These are phyloP conservation scores for Bubo bubo DNA, from an alignment of 2,113 vertebrate genomes.

Conservation along the genomic window DNA sequence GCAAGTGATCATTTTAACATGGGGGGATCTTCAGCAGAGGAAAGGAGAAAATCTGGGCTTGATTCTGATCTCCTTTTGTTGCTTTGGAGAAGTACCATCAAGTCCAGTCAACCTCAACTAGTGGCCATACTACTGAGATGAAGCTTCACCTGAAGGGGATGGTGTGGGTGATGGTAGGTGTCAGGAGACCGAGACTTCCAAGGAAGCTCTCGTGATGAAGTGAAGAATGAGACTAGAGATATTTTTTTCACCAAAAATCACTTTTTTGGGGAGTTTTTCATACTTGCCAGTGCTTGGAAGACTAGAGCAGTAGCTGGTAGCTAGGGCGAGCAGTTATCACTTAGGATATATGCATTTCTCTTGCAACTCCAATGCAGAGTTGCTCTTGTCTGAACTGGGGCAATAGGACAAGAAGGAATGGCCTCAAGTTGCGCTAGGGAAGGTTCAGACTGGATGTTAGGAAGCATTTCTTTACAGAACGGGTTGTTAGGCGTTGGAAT, in stretches of 20 bases:
- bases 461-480: too few species aligned
- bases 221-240: background rate
- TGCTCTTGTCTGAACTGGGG: background rate
- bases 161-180: background rate
- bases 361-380: background rate
- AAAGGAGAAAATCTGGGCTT: background rate
- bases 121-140: background rate
- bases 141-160: background rate
- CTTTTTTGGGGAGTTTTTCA: background rate
- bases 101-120: background rate
- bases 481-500: too few species aligned
- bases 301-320: background rate
- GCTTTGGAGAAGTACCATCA: background rate
- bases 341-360: fast-evolving
- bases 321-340: background rate
- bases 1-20: fast-evolving
- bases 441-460: too few species aligned
- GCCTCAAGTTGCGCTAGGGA: too few species aligned
- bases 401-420: background rate
- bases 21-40: background rate
- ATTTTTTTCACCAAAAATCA: fast-evolving
- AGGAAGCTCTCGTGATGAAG: background rate
- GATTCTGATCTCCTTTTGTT: background rate
- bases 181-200: background rate
- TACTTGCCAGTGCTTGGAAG: background rate